phyloP scores from a whole-genome alignment of 2,113 vertebrate genomes.

The Numida meleagris region DNA sequence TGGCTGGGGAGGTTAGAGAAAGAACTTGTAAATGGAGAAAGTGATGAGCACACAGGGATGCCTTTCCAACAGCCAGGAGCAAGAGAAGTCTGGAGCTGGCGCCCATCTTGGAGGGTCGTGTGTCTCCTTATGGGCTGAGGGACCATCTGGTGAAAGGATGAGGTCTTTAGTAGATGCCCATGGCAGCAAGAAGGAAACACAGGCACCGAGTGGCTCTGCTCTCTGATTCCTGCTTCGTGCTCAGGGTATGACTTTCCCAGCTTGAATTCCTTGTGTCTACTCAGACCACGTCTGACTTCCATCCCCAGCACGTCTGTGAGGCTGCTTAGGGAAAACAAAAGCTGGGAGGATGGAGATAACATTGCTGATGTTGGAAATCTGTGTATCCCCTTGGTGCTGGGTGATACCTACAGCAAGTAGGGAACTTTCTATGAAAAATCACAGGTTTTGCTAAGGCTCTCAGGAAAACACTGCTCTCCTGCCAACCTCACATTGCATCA shows the following conservation, averaged over 20 bases:
- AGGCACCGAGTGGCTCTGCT: fast-evolving
- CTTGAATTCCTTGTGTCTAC: background rate
- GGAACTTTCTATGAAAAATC: background rate
- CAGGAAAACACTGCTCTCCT: background rate
- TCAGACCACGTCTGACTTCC: conserved; percentile 25
- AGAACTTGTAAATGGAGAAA: background rate
- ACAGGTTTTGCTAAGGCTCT: background rate
- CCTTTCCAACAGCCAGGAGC: background rate
- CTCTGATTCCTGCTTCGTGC: background rate
- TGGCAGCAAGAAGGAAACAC: background rate
- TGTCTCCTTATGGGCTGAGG: background rate
- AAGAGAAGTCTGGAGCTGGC: background rate
- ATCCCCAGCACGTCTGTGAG: background rate
- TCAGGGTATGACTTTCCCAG: background rate
- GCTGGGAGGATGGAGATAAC: conserved; percentile 12
- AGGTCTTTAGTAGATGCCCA: background rate
- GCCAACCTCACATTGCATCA: background rate
- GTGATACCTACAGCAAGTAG: background rate
- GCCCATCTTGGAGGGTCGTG: background rate
- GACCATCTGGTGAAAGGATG: background rate
- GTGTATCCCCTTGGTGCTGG: fast-evolving
- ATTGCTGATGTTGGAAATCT: background rate
- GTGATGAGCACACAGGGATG: background rate
- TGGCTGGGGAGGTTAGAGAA: background rate
- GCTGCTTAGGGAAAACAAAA: background rate